Percentiles rank a stretch among this genome's conserved stretches.
phyloP scores from a whole-genome alignment of 2,113 vertebrate genomes.

The crab-eating macaque (Macaca fascicularis) region DNA sequence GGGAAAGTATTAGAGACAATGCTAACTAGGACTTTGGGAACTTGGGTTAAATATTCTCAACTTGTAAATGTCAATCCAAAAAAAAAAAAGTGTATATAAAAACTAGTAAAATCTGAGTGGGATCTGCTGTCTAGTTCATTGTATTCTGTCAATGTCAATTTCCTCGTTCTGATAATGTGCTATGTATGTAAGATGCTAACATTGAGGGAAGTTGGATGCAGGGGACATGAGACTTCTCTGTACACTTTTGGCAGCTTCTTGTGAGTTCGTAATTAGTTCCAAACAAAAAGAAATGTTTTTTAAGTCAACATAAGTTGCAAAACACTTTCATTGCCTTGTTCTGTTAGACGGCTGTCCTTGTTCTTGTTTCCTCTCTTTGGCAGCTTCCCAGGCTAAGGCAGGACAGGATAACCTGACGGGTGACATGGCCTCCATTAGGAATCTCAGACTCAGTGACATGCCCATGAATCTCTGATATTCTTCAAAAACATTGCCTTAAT shows the following conservation, averaged over 20 bases:
- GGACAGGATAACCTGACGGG: not conserved
- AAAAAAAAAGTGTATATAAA: not conserved
- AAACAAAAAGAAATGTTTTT: not conserved
- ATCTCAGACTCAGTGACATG: not conserved
- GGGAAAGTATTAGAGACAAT: not conserved
- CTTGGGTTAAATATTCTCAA: not conserved
- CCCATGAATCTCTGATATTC: not conserved
- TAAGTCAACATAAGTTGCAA: not conserved
- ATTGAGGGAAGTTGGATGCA: not conserved
- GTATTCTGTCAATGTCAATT: not conserved
- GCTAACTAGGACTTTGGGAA: not conserved
- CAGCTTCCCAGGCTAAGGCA: not conserved
- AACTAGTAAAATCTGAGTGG: not conserved
- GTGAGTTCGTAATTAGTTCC: not conserved
- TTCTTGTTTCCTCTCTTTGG: not conserved
- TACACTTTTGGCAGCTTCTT: not conserved
- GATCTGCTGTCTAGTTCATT: not conserved
- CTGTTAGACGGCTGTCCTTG: not conserved
- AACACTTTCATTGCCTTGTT: not conserved
- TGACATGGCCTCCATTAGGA: fast-evolving
- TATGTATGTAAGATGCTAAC: not conserved
- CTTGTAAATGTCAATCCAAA: not conserved
- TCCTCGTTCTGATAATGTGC: not conserved
- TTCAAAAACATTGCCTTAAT: not conserved
- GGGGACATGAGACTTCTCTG: not conserved